Conservation (phyloP, 1,140 invertebrate genomes). For the Drosophila leontia region DNA sequence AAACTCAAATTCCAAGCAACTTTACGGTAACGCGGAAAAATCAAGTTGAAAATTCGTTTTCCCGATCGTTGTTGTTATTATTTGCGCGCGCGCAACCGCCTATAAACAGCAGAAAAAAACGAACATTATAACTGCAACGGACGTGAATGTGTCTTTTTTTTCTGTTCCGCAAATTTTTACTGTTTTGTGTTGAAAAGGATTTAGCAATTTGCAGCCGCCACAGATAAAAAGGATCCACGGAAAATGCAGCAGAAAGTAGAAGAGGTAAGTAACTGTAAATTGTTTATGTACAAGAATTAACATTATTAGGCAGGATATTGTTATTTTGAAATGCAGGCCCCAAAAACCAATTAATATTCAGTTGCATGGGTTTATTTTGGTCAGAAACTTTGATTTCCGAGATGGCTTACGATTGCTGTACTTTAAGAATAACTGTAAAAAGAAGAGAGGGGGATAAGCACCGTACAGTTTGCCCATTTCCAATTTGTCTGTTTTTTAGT, state of each 20-base stretch:
- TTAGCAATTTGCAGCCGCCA: slow-evolving; percentile 31
- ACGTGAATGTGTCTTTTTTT: slow-evolving; percentile 56
- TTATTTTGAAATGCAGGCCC: too few relatives aligned
- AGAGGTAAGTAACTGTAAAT: slow-evolving; percentile 57
- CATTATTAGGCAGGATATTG: not conserved
- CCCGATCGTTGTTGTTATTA: slow-evolving; percentile 21
- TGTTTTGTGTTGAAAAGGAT: slow-evolving; percentile 41
- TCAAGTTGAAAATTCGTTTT: too few relatives aligned
- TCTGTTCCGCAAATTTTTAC: slow-evolving; percentile 53
- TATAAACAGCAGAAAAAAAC: slow-evolving; percentile 13
- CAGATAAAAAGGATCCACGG: slow-evolving; percentile 4
- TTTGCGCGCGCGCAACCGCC: slow-evolving; percentile 41
- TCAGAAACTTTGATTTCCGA: not conserved
- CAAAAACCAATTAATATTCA: not conserved
- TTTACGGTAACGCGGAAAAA: too few relatives aligned
- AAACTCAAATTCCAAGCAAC: too few relatives aligned
- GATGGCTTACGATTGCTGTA: not conserved
- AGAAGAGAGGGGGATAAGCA: not conserved
- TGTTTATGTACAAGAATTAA: not conserved
- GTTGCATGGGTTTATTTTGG: too few relatives aligned
- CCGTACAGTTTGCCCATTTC: too few relatives aligned
- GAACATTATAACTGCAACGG: slow-evolving; percentile 5
- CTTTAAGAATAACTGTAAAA: not conserved
- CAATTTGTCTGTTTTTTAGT: too few relatives aligned
- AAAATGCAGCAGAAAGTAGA: slow-evolving; percentile 75